phyloP scores from a whole-genome alignment of 1,140 invertebrate species.

The Penaeus chinensis region DNA sequence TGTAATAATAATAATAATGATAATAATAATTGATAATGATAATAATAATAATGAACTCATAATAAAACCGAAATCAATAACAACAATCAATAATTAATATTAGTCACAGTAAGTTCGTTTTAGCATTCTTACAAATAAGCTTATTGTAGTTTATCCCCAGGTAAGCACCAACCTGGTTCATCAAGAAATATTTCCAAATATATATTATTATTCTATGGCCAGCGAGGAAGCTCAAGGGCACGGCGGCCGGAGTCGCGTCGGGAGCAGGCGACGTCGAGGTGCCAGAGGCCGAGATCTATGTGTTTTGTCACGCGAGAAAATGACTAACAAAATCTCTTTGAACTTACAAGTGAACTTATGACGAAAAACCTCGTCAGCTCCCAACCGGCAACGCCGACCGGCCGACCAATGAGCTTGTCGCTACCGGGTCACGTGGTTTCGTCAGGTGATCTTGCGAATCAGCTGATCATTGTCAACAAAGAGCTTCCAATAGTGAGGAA shows the following conservation, averaged over 20 bases:
- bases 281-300: too few relatives aligned
- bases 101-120: slow-evolving; percentile 8
- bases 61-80: too few relatives aligned
- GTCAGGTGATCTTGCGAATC: slow-evolving; percentile 36
- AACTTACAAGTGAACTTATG: neutral
- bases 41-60: too few relatives aligned
- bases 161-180: slow-evolving; percentile 16
- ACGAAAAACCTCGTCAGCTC: neutral
- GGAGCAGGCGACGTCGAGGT: neutral
- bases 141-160: slow-evolving; percentile 29
- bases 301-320: too few relatives aligned
- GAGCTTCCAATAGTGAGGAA: slow-evolving; percentile 50
- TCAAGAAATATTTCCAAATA: slow-evolving; percentile 31
- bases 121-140: slow-evolving; percentile 28
- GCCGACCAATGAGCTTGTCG: neutral
- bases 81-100: slow-evolving; percentile 21
- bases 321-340: too few relatives aligned
- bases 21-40: too few relatives aligned
- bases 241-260: neutral
- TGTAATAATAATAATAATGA: too few relatives aligned
- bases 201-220: slow-evolving; percentile 30
- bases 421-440: slow-evolving; percentile 42
- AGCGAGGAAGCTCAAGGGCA: slow-evolving; percentile 1
- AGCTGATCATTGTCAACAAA: slow-evolving; percentile 53
- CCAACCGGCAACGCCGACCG: too few relatives aligned